Conservation (phyloP, 2,797 vertebrate genomes). For the Calcarius lapponicus region DNA sequence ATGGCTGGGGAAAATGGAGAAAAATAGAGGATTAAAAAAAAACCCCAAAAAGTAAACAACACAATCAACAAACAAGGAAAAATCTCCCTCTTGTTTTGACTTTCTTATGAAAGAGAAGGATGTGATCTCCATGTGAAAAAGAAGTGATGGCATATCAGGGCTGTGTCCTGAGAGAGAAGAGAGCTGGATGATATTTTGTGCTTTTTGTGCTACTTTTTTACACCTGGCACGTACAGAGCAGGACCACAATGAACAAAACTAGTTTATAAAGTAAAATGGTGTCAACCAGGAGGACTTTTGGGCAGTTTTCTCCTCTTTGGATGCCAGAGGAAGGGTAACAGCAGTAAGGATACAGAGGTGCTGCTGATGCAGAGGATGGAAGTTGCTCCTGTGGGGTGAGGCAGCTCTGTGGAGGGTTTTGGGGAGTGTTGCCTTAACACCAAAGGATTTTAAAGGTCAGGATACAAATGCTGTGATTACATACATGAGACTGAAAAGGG, state of each 20-base stretch:
- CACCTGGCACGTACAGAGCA: neutral
- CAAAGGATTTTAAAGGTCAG: neutral
- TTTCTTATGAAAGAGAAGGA: neutral
- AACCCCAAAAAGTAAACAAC: neutral
- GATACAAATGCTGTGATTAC: neutral
- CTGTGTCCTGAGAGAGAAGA: neutral
- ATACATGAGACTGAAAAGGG: neutral
- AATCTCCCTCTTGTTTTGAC: neutral
- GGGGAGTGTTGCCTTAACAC: neutral
- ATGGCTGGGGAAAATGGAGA: neutral
- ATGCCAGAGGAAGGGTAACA: fast-evolving
- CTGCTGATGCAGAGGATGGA: neutral
- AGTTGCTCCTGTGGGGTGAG: neutral
- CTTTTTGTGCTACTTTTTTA: neutral
- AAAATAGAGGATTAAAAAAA: neutral
- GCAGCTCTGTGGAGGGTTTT: neutral
- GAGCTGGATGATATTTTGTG: neutral
- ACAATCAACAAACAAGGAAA: neutral
- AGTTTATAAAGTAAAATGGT: neutral
- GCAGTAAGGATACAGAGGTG: neutral
- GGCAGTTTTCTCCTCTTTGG: neutral
- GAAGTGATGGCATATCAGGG: neutral
- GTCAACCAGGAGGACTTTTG: neutral
- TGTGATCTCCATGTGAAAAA: neutral
- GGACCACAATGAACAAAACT: neutral